Evolutionary conservation across 2,888 invertebrate species (phyloP), one percentile per base, ranked within the genome.

Genomic region (Mactromeris polynyma): DNA sequence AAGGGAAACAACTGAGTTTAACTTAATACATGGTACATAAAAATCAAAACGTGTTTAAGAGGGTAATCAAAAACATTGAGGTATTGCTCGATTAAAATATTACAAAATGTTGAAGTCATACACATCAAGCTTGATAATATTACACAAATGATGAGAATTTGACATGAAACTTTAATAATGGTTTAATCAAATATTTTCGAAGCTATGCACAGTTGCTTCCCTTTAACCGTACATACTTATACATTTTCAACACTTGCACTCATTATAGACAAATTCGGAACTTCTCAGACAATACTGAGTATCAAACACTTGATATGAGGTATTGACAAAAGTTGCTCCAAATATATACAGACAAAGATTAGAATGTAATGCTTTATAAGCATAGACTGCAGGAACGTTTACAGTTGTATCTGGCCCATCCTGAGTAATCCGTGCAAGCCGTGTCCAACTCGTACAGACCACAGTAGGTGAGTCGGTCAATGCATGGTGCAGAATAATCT

Each of bases 401-500:
- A 79, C 90, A 92, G 85, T 90, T 88, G 51, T 87, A 85, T 40
- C 90, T 81, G 7, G 92, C 88, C 88, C 89, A 92, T 36, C 90
- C 89, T 6, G 69, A 51, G 77, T 85, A 89, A 54, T 82, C 81
- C 0, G 19, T 64, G 31, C 92, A 92, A 17, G 58, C 89, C 17
- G 80, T 85, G 78, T 81, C 87, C 21, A 92, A 54, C n/a, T 92
- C 89, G 33, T 87, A 92, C n/a, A 85, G 38, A 26, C 81, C 69
- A 40, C 92, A 92, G 83, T 81, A 92, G 9, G 85, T 79, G 3
- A 92, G 54, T 21, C 87, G 83, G 26, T 92, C 92, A 6, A 77
- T 58, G 54, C 92, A 92, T 33, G 92, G 90, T 2, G 85, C 64
- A 2, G 42, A 51, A 26, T 86, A 73, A 36, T 83, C 91, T 91